These are phyloP conservation scores for Acanthurus tractus DNA, from an alignment of 2,797 vertebrate genomes.

Conservation along the genomic window DNA sequence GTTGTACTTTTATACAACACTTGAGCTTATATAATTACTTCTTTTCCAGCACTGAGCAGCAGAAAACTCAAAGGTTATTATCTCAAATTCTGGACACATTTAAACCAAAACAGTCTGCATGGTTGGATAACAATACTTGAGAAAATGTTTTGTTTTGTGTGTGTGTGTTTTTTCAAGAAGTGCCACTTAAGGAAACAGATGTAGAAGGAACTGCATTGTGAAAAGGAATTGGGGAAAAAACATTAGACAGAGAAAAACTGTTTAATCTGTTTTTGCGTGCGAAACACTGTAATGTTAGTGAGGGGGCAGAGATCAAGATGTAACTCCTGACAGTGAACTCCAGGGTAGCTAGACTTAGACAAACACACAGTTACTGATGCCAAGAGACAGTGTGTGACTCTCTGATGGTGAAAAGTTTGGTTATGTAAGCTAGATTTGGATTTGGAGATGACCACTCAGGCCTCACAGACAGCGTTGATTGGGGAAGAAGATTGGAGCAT, in stretches of 20 bases:
- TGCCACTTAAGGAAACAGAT: not conserved
- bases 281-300: slow-evolving; percentile 2
- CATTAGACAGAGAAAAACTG: not conserved
- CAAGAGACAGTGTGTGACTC: slow-evolving; percentile 6
- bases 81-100: not conserved
- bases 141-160: not conserved
- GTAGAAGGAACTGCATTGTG: no score
- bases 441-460: slow-evolving; percentile 25
- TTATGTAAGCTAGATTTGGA: slow-evolving; percentile 48
- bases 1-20: no score
- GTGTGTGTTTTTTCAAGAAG: not conserved
- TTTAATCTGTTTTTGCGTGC: slow-evolving; percentile 7
- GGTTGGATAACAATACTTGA: not conserved
- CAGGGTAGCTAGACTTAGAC: not conserved
- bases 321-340: slow-evolving; percentile 11
- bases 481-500: slow-evolving; percentile 31
- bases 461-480: slow-evolving; percentile 31
- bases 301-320: slow-evolving; percentile 15
- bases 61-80: not conserved
- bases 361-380: not conserved
- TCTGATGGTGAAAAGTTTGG: slow-evolving; percentile 25
- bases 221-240: not conserved
- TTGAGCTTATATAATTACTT: no score
- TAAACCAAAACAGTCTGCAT: not conserved
- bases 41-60: not conserved